These are phyloP conservation scores for Procapra przewalskii DNA, from an alignment of 2,113 vertebrate genomes.

Conservation along the genomic window DNA sequence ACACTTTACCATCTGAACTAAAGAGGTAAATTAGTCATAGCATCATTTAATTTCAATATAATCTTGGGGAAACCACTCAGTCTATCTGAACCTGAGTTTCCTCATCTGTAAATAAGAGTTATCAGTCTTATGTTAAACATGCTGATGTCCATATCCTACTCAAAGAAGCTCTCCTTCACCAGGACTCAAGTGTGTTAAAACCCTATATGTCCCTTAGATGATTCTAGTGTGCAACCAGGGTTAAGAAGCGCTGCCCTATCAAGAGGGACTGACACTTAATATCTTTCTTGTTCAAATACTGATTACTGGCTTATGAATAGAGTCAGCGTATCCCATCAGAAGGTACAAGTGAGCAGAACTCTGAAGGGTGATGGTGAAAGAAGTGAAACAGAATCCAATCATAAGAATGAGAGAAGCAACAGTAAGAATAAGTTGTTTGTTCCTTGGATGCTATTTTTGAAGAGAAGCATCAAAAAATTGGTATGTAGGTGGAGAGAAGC, in stretches of 20 bases:
- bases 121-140: neutral
- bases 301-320: neutral
- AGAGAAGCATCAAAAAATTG: neutral
- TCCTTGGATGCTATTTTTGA: neutral
- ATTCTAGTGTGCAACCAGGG: neutral
- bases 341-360: neutral
- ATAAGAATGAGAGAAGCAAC: neutral
- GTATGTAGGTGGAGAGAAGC: neutral
- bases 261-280: neutral
- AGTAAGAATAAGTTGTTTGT: neutral
- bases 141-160: neutral
- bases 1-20: neutral
- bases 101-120: neutral
- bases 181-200: neutral
- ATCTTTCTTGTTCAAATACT: neutral
- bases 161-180: neutral
- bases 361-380: neutral
- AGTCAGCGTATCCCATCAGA: neutral
- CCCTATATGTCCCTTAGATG: neutral
- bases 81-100: neutral
- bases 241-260: neutral
- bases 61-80: neutral
- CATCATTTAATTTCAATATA: neutral
- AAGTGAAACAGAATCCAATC: neutral
- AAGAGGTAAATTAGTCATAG: neutral